Base-by-base conservation (phyloP, 1,140 invertebrate species). In the Hydropsyche tenuis region DNA sequence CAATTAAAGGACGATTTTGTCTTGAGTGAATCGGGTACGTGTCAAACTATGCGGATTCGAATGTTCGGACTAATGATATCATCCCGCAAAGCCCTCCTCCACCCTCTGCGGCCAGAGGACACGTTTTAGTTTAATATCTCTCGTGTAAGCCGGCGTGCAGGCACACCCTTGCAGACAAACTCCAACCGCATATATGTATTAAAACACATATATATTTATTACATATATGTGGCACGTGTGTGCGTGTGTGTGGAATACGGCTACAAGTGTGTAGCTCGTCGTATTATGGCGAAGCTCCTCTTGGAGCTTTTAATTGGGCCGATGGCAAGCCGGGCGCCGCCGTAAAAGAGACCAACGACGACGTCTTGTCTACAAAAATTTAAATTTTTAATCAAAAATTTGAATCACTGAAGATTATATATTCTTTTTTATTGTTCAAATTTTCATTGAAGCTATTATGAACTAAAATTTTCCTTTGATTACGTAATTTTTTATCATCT, bases 121-220 rank as follows among this genome's bases (percentile, higher is more conserved):
- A 77, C 75, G 75, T 77, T 77, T 77, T 77, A 77, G 73, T 74
- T 77, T 77, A 77, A 77, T 77, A 77, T 77, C 75, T 74, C 73
- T 69, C 64, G 64, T 77, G 73, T 77, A 66, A 68, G 65, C 37
- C 46, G 65, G 63, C 37, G 30, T 63, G 60, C 60, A 63, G 25
- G 23, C 69, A 63, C 69, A 74, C 27, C 69, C 69, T 37, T 27
- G 7, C 11, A 60, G n/a, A 60, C 11, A 51, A n/a, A 16, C 7
- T 69, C 20, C 7, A 11, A 30, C 69, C 18, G 18, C 27, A 37
- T 18, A 71, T 25, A 60, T 37, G 23, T 60, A 12, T 48, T 3
- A n/a, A 48, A 6, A 48, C 16, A 48, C 16, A 7, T 14, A 48
- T 48, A 48, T 14, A 7, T 7, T n/a, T 48, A 48, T 48, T 9